A percentile compares a stretch with the other conserved stretches of the same genome.
These are phyloP conservation scores for Archocentrus centrarchus DNA, from an alignment of 2,113 vertebrate genomes.

Conservation along the genomic window DNA sequence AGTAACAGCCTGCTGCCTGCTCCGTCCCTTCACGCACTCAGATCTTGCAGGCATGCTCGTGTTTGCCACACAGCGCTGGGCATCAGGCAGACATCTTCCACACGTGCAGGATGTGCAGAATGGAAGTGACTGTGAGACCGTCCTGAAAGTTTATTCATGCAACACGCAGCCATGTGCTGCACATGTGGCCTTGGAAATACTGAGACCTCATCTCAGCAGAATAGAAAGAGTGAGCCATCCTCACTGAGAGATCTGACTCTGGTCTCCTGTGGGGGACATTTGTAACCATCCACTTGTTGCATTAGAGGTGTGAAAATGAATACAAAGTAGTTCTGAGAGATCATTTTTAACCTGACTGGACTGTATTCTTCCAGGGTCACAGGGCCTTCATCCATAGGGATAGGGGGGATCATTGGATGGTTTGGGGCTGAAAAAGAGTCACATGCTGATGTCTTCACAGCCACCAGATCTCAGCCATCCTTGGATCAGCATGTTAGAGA, in stretches of 20 bases:
- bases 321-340: not conserved
- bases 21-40: not conserved
- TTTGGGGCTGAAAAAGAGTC: not conserved
- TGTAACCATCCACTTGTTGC: too few relatives aligned
- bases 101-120: not conserved
- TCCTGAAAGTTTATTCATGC: not conserved
- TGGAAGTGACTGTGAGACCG: not conserved
- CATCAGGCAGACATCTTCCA: not conserved
- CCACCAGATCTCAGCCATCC: too few relatives aligned
- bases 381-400: too few relatives aligned
- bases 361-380: too few relatives aligned
- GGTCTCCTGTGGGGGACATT: not conserved
- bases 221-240: not conserved
- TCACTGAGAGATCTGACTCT: not conserved
- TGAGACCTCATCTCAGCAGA: not conserved
- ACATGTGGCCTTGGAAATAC: not conserved
- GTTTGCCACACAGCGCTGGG: slow-evolving; percentile 2
- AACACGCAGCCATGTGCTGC: not conserved
- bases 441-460: not conserved
- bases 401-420: too few relatives aligned
- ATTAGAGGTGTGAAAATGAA: not conserved
- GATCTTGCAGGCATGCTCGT: slow-evolving; percentile 6
- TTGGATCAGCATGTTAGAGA: too few relatives aligned
- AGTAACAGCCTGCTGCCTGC: too few relatives aligned
- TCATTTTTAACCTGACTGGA: too few relatives aligned